phyloP scores from a whole-genome alignment of 2,888 invertebrate genomes.

The Podotricha telesiphe region DNA sequence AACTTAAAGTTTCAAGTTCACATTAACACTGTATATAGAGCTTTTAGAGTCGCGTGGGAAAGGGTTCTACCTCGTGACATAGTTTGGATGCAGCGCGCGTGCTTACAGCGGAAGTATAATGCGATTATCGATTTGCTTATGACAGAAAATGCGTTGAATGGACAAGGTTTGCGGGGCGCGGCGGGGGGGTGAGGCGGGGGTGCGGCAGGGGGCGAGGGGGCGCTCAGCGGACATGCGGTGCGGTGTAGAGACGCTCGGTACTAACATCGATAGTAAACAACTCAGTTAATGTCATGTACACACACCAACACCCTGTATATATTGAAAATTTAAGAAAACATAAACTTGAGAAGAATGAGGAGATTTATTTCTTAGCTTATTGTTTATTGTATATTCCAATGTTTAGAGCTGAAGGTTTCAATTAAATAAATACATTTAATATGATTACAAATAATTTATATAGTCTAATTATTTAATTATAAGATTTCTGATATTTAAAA shows the following conservation, averaged over 20 bases:
- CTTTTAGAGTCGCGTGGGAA: slow-evolving; percentile 37
- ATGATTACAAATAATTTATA: not conserved
- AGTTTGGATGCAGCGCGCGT: slow-evolving; percentile 76
- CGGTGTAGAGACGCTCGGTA: slow-evolving; percentile 44
- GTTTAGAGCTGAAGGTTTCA: no score
- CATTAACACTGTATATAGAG: slow-evolving; percentile 19
- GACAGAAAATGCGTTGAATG: slow-evolving; percentile 83
- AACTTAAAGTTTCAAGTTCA: slow-evolving; percentile 30
- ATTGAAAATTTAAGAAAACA: not conserved
- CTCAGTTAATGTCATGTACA: not conserved
- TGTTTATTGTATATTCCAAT: no score
- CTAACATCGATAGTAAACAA: slow-evolving; percentile 28
- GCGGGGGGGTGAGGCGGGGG: slow-evolving; percentile 46
- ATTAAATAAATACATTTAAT: not conserved
- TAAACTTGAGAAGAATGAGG: no score
- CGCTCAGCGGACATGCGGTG: slow-evolving; percentile 47
- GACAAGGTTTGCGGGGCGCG: slow-evolving; percentile 60
- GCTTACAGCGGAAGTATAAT: slow-evolving; percentile 80
- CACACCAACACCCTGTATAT: not conserved
- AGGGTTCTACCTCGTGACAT: slow-evolving; percentile 59
- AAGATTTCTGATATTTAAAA: not conserved
- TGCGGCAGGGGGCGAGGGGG: slow-evolving; percentile 44
- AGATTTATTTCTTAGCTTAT: no score
- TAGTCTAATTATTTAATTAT: not conserved
- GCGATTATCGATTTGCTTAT: slow-evolving; percentile 83